These are phyloP conservation scores for Anabacerthia variegaticeps DNA, from an alignment of 2,797 vertebrate species.

Conservation along the genomic window DNA sequence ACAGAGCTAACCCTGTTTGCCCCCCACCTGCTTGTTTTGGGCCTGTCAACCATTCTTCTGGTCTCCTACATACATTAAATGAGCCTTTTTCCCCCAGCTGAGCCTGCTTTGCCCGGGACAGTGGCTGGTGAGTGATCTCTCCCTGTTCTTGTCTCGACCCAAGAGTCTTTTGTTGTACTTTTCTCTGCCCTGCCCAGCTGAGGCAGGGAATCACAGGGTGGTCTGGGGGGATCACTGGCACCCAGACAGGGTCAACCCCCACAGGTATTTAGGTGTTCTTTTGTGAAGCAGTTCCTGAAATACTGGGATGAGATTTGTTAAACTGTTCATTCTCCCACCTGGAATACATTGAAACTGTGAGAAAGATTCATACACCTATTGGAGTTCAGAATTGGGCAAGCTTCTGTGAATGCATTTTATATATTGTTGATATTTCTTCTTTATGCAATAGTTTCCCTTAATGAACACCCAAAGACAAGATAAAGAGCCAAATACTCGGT, in stretches of 20 bases:
- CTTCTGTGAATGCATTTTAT: not conserved
- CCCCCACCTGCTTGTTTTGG: not conserved
- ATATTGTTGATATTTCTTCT: not conserved
- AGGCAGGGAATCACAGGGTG: not conserved
- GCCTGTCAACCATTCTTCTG: not conserved
- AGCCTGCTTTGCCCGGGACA: not conserved
- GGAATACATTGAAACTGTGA: not conserved
- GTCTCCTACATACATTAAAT: not conserved
- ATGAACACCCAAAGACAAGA: not conserved
- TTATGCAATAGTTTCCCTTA: not conserved
- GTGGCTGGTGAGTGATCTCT: not conserved
- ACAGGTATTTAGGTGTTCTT: not conserved
- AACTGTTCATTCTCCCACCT: not conserved
- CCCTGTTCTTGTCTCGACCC: not conserved
- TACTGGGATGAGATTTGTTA: not conserved
- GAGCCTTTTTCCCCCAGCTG: fast-evolving
- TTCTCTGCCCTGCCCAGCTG: not conserved
- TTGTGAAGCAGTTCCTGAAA: not conserved
- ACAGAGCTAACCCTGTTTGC: not conserved
- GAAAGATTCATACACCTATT: not conserved
- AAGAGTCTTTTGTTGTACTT: not conserved
- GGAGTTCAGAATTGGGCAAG: not conserved
- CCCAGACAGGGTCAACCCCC: not conserved
- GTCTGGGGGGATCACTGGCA: not conserved
- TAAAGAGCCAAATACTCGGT: not conserved